Evolutionary conservation across 2,888 invertebrate species (phyloP).

Genomic region (Callinectes sapidus): DNA sequence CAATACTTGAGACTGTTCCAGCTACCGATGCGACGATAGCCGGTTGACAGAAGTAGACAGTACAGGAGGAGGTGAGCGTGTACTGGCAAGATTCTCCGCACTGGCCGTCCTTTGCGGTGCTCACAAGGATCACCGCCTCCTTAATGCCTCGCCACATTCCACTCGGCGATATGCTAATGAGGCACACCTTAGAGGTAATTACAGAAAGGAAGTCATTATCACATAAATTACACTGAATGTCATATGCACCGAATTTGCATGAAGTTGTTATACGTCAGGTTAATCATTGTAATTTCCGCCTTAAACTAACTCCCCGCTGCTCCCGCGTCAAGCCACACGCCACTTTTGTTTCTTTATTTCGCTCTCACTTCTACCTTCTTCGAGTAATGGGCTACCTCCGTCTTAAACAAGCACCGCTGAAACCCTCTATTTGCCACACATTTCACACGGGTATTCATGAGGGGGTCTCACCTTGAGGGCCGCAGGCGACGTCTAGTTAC

Average conservation of each 20-base stretch:
- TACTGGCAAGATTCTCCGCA: neutral
- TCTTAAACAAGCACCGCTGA: neutral
- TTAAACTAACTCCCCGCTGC: neutral
- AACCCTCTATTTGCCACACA: neutral
- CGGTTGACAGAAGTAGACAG: neutral
- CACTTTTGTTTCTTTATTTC: neutral
- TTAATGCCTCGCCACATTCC: neutral
- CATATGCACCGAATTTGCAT: slow-evolving; percentile 32
- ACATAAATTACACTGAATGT: slow-evolving; percentile 28
- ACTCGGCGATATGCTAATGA: slow-evolving; percentile 21
- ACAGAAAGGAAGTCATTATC: slow-evolving; percentile 30
- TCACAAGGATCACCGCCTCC: neutral
- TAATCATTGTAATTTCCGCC: slow-evolving; percentile 23
- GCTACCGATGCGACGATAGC: neutral
- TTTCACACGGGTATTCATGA: neutral
- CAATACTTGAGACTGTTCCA: neutral
- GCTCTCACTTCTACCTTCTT: neutral
- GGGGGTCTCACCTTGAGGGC: neutral
- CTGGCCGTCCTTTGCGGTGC: neutral
- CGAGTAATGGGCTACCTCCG: neutral
- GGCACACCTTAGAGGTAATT: slow-evolving; percentile 27
- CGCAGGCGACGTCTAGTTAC: neutral
- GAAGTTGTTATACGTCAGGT: slow-evolving; percentile 2
- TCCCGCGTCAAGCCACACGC: neutral
- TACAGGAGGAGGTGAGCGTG: neutral